Conservation (phyloP, 2,797 vertebrate species). For the Coregonus suidteri region DNA sequence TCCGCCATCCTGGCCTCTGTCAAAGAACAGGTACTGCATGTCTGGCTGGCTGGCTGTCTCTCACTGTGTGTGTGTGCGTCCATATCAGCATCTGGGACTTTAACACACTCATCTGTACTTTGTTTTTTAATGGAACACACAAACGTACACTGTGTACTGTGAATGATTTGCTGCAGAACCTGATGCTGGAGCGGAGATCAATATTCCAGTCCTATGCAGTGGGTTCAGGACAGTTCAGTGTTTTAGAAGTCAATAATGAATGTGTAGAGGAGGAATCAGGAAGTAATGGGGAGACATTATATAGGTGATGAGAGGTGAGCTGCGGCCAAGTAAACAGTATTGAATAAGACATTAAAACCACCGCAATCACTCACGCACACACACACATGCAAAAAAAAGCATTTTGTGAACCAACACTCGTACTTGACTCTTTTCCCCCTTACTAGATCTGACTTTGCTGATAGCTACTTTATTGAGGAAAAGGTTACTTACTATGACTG, state of each 20-base stretch:
- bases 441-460: no score
- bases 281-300: slow-evolving; percentile 61
- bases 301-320: slow-evolving; percentile 51
- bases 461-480: no score
- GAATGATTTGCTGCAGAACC: background rate
- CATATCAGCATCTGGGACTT: background rate
- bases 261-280: slow-evolving; percentile 48
- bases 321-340: slow-evolving; percentile 40
- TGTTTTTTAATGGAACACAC: background rate
- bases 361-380: slow-evolving; percentile 43
- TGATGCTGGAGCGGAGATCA: background rate
- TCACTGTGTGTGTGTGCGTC: slow-evolving; percentile 1
- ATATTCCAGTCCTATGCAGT: background rate
- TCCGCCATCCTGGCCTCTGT: slow-evolving; percentile 97
- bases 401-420: no score
- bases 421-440: no score
- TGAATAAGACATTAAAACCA: slow-evolving; percentile 56
- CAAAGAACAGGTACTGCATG: slow-evolving; percentile 91
- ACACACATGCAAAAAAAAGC: no score
- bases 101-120: background rate
- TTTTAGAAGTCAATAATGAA: slow-evolving; percentile 54
- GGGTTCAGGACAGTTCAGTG: background rate
- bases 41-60: background rate
- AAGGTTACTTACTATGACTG: no score
- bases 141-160: background rate